Base-by-base conservation (phyloP, 2,113 vertebrate species). In the Phasianus colchicus region DNA sequence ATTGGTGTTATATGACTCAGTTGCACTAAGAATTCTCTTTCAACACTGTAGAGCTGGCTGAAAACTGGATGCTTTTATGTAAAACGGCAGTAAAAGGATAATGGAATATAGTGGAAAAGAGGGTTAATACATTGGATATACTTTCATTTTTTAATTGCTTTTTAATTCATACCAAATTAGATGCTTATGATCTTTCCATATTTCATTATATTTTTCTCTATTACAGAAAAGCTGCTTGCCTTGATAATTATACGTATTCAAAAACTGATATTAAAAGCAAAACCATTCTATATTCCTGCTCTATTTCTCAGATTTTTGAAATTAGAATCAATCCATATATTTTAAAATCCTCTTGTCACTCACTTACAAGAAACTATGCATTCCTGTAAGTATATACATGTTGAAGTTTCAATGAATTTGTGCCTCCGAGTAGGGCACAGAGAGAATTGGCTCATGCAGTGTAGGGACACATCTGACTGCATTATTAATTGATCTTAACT, bases 401-500 rank as follows among this genome's bases (percentile, higher is more conserved):
- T 22, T 86, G 47, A 15, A 86, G 6, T 32, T 88, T 86, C 79
- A 92, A 19, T n/a, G 89, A 94, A 91, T 95, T 71, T 87, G 17
- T 85, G 29, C 34, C 61, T 93, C 48, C 36, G 54, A 87, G 18
- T 50, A 84, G 48, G 47, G 29, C 30, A 65, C n/a, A 63, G 55
- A 92, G 29, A 90, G 63, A 65, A 92, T 92, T 66, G 29, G 50
- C 57, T 82, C 55, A 64, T 87, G 50, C 29, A 82, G 19, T 43
- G 19, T 74, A 64, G 65, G 12, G 74, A 32, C 55, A 86, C 38
- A 90, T 89, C 78, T 91, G 82, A 58, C 65, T 73, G 54, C 10
- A 4, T 81, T 90, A 94, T 93, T 96, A 96, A 91, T 92, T 95
- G 83, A 94, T 93, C 90, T 82, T 82, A 89, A 94, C 79, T 91